Evolutionary conservation across 2,888 invertebrate species (phyloP).

Genomic region (Parochlus steinenii): DNA sequence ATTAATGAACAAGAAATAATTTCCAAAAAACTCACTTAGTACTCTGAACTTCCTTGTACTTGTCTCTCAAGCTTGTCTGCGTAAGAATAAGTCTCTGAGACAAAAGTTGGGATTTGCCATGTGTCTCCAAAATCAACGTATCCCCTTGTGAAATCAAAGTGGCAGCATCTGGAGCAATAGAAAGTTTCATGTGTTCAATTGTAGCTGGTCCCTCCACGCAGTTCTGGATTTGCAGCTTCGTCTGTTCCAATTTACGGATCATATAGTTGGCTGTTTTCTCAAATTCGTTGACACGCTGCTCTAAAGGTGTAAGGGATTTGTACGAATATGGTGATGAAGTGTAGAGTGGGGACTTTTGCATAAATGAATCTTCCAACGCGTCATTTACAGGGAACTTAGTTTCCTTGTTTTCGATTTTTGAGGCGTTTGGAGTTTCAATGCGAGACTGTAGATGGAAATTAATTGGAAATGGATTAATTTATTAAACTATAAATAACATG

Average conservation of each 20-base stretch:
- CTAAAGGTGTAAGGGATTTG: conserved; percentile 18
- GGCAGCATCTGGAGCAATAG: conserved; percentile 57
- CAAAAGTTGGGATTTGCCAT: conserved; percentile 29
- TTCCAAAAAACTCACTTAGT: conserved; percentile 20
- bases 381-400: neutral
- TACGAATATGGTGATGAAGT: conserved; percentile 5
- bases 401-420: conserved; percentile 17
- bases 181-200: conserved; percentile 26
- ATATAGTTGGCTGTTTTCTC: conserved; percentile 28
- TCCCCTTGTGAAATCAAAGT: conserved; percentile 62
- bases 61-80: conserved; percentile 27
- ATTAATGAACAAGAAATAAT: no score
- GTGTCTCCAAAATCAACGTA: conserved; percentile 51
- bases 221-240: conserved; percentile 25
- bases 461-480: no score
- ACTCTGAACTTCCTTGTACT: conserved; percentile 28
- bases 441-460: conserved; percentile 16
- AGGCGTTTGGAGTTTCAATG: conserved; percentile 26
- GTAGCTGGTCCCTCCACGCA: conserved; percentile 25
- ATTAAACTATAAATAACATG: no score
- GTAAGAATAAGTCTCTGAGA: conserved; percentile 28
- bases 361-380: conserved; percentile 8
- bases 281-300: conserved; percentile 27
- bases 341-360: neutral
- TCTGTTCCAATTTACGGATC: conserved; percentile 26